Base-by-base conservation (phyloP, 1,140 invertebrate species). In the Psix sp. region DNA sequence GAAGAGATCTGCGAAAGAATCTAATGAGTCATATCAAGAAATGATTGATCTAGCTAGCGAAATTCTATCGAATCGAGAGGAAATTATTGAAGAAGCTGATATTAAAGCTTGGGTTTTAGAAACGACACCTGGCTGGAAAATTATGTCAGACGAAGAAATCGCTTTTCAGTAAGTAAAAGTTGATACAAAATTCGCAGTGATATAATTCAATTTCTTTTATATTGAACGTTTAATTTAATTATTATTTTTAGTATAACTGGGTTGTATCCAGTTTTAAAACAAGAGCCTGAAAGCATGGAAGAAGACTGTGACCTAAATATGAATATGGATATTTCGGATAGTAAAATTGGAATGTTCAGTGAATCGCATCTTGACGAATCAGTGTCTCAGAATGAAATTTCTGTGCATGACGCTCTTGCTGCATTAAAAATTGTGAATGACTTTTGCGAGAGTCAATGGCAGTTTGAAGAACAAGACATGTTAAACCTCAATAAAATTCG, bases 381-480 rank as follows among this genome's bases (percentile, higher is more conserved):
- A 0, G 1, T 42, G 2, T 26, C 2, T 0, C 3, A 4, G 29
- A 51, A 11, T 7, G n/a, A 59, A 11, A 43, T 14, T 0, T 57
- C 63, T 0, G 52, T 36, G 3, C 24, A 59, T 13, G 45, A 68
- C 7, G 65, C 65, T 16, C 35, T 68, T 0, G 14, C 46, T 0
- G 65, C 65, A 3, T 29, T 70, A 13, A 54, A 70, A 39, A 54
- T 48, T 7, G 4, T 70, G 1, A 54, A 36, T 0, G 49, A 60
- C n/a, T 70, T 60, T 9, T 70, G 66, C 15, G 56, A 26, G 16
- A n/a, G 16, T 16, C 46, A 46, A 0, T 71, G 67, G 67, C 46
- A 71, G 39, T 71, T 24, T 11, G 51, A 71, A 10, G 35, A 71
- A 5, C 48, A 71, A 9, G 57, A 71, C 15, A 33, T 71, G 14